phyloP scores from a whole-genome alignment of 1,140 invertebrate genomes.

The Hylaeus anthracinus region DNA sequence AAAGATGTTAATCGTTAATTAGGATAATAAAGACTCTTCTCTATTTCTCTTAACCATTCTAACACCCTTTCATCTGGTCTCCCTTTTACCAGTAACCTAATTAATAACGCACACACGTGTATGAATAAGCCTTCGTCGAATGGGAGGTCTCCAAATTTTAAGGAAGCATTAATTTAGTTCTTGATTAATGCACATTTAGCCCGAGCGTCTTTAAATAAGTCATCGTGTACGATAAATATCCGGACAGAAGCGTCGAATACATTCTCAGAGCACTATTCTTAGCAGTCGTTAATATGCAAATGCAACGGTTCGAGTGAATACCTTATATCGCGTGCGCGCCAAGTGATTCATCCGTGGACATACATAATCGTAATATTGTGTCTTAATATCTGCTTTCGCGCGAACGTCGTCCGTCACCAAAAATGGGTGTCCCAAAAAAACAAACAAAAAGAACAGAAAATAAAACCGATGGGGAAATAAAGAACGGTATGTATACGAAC shows the following conservation, averaged over 20 bases:
- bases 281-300: constrained; percentile 61
- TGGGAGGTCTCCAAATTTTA: too few relatives aligned
- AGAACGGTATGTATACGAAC: too few relatives aligned
- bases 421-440: not conserved
- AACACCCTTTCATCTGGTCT: too few relatives aligned
- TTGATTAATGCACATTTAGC: not conserved
- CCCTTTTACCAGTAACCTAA: too few relatives aligned
- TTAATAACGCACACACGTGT: too few relatives aligned
- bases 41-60: too few relatives aligned
- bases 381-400: constrained; percentile 4
- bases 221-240: constrained; percentile 3
- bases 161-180: too few relatives aligned
- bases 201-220: not conserved
- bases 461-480: not conserved
- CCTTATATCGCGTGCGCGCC: constrained; percentile 48
- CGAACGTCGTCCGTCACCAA: not conserved
- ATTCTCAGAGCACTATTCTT: constrained; percentile 50
- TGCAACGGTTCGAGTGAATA: constrained; percentile 41
- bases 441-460: not conserved
- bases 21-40: too few relatives aligned
- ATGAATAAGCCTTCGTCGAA: too few relatives aligned
- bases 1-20: too few relatives aligned
- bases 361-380: constrained; percentile 46
- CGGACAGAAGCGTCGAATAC: not conserved
- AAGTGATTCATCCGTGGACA: constrained; percentile 52